Percentiles rank a stretch among this genome's conserved stretches.
Conservation (phyloP, 1,140 invertebrate species). For the Drosophila novamexicana region DNA sequence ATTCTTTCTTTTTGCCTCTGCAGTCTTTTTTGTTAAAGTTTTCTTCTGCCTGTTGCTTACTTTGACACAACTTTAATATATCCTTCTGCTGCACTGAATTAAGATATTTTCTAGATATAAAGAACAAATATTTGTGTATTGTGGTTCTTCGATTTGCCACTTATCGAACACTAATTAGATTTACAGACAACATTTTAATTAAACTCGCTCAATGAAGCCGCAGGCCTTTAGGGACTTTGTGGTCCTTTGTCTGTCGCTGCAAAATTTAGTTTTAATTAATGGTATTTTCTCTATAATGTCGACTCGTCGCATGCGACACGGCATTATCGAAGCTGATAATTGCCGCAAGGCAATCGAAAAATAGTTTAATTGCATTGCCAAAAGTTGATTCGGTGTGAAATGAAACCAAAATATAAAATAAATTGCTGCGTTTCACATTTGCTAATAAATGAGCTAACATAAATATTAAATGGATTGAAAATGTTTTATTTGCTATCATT, state of each 20-base stretch:
- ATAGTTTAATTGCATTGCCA: slow-evolving; percentile 34
- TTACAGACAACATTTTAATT: slow-evolving; percentile 34
- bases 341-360: slow-evolving; percentile 28
- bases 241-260: slow-evolving; percentile 6
- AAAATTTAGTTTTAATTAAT: slow-evolving; percentile 47
- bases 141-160: slow-evolving; percentile 8
- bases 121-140: not conserved
- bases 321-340: slow-evolving; percentile 31
- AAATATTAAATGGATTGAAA: slow-evolving; percentile 7
- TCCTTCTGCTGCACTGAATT: not conserved
- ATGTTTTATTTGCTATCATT: no score
- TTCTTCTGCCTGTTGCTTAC: no score
- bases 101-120: not conserved
- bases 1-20: no score
- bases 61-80: not conserved
- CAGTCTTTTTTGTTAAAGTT: no score
- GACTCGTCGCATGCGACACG: not conserved
- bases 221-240: slow-evolving; percentile 17
- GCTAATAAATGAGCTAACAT: slow-evolving; percentile 6
- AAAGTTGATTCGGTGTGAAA: slow-evolving; percentile 19
- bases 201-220: slow-evolving; percentile 35
- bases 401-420: not conserved
- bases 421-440: not conserved
- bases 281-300: slow-evolving; percentile 27
- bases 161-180: slow-evolving; percentile 35